Percentiles rank a stretch among this genome's conserved stretches.
phyloP scores from a whole-genome alignment of 2,113 vertebrate species.

The Arvicanthis niloticus region DNA sequence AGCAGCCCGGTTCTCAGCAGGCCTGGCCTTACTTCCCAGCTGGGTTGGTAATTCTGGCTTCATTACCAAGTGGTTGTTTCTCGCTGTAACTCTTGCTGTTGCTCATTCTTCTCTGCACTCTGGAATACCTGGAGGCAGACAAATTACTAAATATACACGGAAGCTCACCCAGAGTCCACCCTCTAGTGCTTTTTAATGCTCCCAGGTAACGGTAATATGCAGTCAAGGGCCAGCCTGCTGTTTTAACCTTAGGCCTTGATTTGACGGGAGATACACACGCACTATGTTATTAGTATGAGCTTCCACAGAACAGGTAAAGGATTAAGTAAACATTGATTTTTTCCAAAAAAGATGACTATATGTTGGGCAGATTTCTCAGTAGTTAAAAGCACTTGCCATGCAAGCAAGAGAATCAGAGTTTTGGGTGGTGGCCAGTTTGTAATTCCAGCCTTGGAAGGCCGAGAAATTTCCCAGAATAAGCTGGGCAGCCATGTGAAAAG shows the following conservation, averaged over 20 bases:
- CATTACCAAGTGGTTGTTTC: background rate
- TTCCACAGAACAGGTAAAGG: conserved; percentile 32
- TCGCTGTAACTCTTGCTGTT: background rate
- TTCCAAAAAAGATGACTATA: background rate
- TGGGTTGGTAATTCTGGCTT: background rate
- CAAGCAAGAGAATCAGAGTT: background rate
- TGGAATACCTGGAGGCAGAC: background rate
- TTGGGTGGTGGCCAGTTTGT: background rate
- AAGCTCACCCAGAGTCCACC: background rate
- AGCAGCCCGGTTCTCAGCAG: no score
- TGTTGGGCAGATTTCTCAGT: background rate
- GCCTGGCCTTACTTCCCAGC: background rate
- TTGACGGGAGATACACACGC: background rate
- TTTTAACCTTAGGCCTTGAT: background rate
- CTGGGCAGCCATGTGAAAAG: background rate
- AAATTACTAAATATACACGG: conserved; percentile 45
- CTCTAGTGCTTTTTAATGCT: background rate
- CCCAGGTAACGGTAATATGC: background rate
- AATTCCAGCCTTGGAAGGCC: background rate
- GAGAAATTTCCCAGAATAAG: background rate
- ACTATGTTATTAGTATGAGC: background rate
- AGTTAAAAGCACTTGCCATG: background rate
- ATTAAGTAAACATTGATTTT: background rate
- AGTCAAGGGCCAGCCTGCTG: background rate
- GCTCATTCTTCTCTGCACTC: conserved; percentile 28